Evolutionary conservation across 2,113 vertebrate genomes (phyloP).

Genomic region (Thalassoma bifasciatum): DNA sequence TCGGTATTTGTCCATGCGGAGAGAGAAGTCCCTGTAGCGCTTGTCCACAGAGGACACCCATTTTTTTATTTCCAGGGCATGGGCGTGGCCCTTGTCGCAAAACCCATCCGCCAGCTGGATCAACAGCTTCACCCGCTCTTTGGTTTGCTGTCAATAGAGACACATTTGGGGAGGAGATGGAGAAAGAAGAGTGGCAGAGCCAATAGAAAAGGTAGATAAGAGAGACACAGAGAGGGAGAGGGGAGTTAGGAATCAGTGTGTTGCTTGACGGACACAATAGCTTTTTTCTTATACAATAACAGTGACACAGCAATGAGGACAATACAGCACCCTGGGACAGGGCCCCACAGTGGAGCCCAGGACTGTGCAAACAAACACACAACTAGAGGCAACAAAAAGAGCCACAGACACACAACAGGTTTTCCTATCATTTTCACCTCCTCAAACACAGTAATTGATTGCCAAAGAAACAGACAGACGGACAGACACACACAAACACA

Average conservation of each 20-base stretch:
- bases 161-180: conserved; percentile 49
- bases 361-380: conserved; percentile 46
- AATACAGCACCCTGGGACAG: conserved; percentile 65
- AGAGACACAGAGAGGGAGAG: conserved; percentile 29
- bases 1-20: conserved; percentile 99
- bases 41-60: conserved; percentile 99
- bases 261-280: conserved; percentile 70
- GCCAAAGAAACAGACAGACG: neutral
- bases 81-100: conserved; percentile 99
- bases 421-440: neutral
- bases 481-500: neutral
- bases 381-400: neutral
- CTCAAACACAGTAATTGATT: neutral
- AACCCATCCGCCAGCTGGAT: conserved; percentile 99
- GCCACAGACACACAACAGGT: neutral
- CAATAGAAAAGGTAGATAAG: conserved; percentile 58
- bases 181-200: conserved; percentile 44
- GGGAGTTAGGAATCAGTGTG: conserved; percentile 60
- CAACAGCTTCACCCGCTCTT: conserved; percentile 99
- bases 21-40: conserved; percentile 97
- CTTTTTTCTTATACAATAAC: conserved; percentile 73
- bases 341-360: conserved; percentile 65
- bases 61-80: conserved; percentile 98
- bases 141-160: conserved; percentile 93
- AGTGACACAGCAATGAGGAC: conserved; percentile 73